Conservation (phyloP, 1,140 invertebrate species). For the Euglossa dilemma region DNA sequence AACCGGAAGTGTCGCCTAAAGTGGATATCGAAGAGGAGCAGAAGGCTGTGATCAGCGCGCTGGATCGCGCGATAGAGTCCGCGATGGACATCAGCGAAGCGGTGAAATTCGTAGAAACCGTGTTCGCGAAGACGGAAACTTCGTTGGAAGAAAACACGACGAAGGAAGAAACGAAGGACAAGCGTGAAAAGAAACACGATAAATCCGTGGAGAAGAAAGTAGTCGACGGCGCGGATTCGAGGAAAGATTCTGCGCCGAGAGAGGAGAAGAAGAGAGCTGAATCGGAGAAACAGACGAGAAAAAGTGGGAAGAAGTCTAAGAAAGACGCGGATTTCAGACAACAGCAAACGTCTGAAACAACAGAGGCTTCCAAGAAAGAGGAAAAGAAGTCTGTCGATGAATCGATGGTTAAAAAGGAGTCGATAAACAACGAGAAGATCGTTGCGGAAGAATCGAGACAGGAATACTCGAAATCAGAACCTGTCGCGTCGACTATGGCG, state of each 20-base stretch:
- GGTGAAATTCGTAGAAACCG: neutral
- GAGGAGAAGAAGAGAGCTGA: conserved; percentile 7
- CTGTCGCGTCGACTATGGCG: neutral
- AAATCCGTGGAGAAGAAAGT: neutral
- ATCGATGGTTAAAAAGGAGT: neutral
- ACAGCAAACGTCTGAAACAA: neutral
- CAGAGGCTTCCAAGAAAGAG: conserved; percentile 2
- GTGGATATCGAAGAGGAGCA: conserved; percentile 16
- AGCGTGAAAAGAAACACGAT: neutral
- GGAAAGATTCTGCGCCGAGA: neutral
- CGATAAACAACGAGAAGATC: neutral
- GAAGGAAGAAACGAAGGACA: neutral
- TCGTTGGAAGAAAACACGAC: neutral
- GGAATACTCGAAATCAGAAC: neutral
- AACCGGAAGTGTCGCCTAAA: neutral
- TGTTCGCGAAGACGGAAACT: neutral
- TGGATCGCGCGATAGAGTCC: conserved; percentile 10
- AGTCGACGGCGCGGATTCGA: neutral
- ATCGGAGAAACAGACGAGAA: conserved; percentile 5
- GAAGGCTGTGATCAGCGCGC: neutral
- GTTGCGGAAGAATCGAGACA: neutral
- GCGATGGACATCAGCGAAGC: neutral
- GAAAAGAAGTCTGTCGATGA: neutral
- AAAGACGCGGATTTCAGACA: neutral
- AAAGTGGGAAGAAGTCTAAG: conserved; percentile 29